Conservation (phyloP, 2,888 invertebrate species). For the Volucella inflata region DNA sequence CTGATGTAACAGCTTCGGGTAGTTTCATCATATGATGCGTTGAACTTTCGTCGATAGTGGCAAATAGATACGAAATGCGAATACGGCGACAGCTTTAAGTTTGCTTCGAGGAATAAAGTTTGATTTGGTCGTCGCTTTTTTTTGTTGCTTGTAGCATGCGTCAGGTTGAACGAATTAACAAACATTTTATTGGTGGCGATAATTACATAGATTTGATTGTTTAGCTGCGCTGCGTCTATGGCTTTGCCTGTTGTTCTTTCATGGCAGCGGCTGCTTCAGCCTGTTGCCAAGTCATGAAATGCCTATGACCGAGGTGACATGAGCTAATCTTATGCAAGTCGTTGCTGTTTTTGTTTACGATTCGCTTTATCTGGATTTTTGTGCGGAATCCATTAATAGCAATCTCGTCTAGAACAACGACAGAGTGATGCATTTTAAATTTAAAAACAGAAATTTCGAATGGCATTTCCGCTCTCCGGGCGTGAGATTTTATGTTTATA, state of each 20-base stretch:
- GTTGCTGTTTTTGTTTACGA: conserved; percentile 17
- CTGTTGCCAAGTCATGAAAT: conserved; percentile 34
- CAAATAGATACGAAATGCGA: conserved; percentile 4
- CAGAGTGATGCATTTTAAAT: not conserved
- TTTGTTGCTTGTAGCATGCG: not conserved
- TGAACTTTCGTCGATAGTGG: conserved; percentile 1
- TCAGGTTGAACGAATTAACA: conserved; percentile 19
- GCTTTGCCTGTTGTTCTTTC: too few relatives aligned
- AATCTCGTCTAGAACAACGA: not conserved
- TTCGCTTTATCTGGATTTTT: not conserved
- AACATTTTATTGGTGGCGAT: not conserved
- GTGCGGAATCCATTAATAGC: not conserved
- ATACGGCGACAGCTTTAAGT: too few relatives aligned
- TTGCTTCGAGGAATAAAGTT: too few relatives aligned
- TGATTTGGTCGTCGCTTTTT: not conserved
- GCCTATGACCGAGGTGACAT: conserved; percentile 24
- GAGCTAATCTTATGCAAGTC: not conserved
- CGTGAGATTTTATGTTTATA: too few relatives aligned
- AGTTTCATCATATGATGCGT: conserved; percentile 58
- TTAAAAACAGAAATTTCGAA: not conserved
- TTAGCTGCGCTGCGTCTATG: too few relatives aligned
- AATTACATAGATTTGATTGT: not conserved
- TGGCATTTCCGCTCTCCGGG: too few relatives aligned
- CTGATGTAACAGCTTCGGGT: conserved; percentile 62
- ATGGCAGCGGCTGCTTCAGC: not conserved